Evolutionary conservation across 2,113 vertebrate species (phyloP), one percentile per base, ranked within the genome.

Genomic region (Marmota flaviventris): DNA sequence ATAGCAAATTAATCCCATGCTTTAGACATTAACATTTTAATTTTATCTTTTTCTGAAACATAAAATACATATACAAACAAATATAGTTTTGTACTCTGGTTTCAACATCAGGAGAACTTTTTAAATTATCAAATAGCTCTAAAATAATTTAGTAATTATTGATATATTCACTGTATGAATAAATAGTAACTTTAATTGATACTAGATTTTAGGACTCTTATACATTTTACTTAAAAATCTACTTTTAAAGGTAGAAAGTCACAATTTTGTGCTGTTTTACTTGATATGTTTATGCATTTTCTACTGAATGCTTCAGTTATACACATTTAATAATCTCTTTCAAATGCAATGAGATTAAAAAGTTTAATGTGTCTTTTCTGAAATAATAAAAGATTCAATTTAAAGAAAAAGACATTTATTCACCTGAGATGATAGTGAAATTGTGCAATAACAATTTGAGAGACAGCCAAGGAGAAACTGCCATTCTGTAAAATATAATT

Each of bases 311-410:
- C 11, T 25, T n/a, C 4, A 83, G 53, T 93, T 75, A 76, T 14
- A 73, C 16, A 42, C 42, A 84, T 89, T 93, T 86, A 95, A 77
- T 29, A 83, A 53, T 45, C 32, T 76, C 22, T 92, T 85, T 48
- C 73, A 82, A 88, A 91, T 79, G 65, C 56, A 56, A 8, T 73
- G 29, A 90, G 17, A 88, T 93, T 65, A 34, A 70, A 93, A 92
- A 95, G 58, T 83, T 95, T 83, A 85, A n/a, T 63, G 37, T 89
- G 29, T 0, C 7, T 86, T 92, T 79, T 75, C 48, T 73, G 61
- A 93, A 94, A 69, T 87, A 93, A 88, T 22, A 82, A 85, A 85
- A 89, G 32, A 67, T 37, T 79, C 18, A 51, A 90, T 18, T 37
- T 61, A 67, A 83, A 83, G 53, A 65, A 86, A 85, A 97, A 16